Conservation (phyloP, 2,113 vertebrate species). For the Xiphorhynchus elegans region DNA sequence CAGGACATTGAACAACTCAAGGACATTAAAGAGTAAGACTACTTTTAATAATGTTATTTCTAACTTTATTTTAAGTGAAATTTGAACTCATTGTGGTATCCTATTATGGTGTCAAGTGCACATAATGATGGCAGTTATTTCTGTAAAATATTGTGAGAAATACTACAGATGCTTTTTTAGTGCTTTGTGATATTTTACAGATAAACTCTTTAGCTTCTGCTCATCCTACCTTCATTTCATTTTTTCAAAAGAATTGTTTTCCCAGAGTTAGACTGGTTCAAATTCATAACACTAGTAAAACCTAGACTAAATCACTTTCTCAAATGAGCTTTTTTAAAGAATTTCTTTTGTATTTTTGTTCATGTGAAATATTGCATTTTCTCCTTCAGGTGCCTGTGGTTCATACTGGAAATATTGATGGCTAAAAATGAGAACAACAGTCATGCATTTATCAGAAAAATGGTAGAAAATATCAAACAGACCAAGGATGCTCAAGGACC, state of each 20-base stretch:
- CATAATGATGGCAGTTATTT: not conserved
- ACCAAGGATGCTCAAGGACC: slow-evolving; percentile 95
- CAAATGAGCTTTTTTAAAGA: not conserved
- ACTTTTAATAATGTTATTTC: not conserved
- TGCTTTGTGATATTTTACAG: not conserved
- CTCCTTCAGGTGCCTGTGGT: slow-evolving; percentile 90
- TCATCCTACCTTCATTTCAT: not conserved
- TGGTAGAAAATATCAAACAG: slow-evolving; percentile 99
- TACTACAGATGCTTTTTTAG: not conserved
- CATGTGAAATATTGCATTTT: not conserved
- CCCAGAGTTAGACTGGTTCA: not conserved
- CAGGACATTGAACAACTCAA: slow-evolving; percentile 99
- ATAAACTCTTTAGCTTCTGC: not conserved
- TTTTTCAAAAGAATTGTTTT: not conserved
- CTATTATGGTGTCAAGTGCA: not conserved
- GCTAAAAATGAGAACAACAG: slow-evolving; percentile 99
- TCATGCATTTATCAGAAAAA: slow-evolving; percentile 98
- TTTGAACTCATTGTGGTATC: not conserved
- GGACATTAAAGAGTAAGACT: slow-evolving; percentile 98
- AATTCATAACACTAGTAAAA: not conserved
- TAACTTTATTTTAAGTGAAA: not conserved
- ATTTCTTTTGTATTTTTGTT: not conserved
- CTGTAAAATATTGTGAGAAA: not conserved
- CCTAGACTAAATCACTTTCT: not conserved
- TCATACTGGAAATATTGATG: slow-evolving; percentile 98